Base-by-base conservation (phyloP, 1,140 invertebrate genomes). In the Arion vulgaris region DNA sequence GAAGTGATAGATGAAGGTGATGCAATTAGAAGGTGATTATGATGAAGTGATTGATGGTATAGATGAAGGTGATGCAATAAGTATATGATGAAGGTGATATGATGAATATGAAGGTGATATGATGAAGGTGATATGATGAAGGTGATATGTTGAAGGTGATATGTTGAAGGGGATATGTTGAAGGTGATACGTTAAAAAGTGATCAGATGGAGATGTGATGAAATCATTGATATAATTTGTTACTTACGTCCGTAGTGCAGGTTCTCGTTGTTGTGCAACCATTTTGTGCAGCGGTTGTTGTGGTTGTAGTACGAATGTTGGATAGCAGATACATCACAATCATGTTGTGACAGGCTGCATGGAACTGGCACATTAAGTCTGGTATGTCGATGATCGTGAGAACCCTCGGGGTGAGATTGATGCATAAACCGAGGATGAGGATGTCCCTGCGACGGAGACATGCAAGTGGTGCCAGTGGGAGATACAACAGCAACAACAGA, bases 241-340 rank as follows among this genome's bases (percentile, higher is more conserved):
- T 66, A 85, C 81, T 83, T 82, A 85, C 84, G 77, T 66, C 75
- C 81, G n/a, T 84, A 86, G 57, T 86, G 82, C 9, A 83, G 73
- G 34, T 79, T 81, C 39, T 89, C 89, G 68, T 90, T 91, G 49
- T 81, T 89, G 77, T 90, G 89, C 69, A 91, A 83, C 90, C 89
- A 91, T 34, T 89, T 79, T 15, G 89, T 89, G 84, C 90, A 90
- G 0, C 89, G 89, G 74, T 91, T 91, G 34, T 91, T 89, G 17
- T 68, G 81, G 76, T 78, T 75, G 79, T 90, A 88, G 83, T 90
- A 90, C 75, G 86, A 87, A 26, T 83, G 71, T n/a, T 69, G 74
- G 2, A 78, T 39, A 13, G 81, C 69, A 5, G 66, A 41, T 15
- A 85, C n/a, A 41, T 78, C 78, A 15, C 51, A 36, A 66, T 77